A percentile compares a stretch with the other conserved stretches of the same genome.
phyloP scores from a whole-genome alignment of 2,888 invertebrate genomes.

The Pinctada fucata region DNA sequence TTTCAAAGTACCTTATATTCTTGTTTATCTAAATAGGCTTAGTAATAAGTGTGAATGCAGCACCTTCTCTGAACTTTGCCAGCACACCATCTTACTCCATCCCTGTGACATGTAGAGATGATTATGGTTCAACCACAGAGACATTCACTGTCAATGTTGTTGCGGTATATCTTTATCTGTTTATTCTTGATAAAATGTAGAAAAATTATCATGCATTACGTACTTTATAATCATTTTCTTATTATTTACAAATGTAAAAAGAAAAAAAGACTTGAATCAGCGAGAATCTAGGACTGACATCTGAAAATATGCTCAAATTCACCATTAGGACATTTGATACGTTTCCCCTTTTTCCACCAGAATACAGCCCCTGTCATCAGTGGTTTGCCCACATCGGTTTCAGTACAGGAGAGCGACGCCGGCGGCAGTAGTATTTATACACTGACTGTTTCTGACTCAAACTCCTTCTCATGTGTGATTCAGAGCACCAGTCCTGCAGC shows the following conservation, averaged over 20 bases:
- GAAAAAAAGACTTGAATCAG: no score
- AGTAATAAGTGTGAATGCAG: background rate
- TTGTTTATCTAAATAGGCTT: conserved; percentile 8
- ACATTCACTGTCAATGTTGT: conserved; percentile 29
- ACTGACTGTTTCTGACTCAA: conserved; percentile 29
- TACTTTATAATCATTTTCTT: no score
- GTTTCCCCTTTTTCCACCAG: background rate
- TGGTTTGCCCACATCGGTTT: conserved; percentile 21
- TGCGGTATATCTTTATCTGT: no score
- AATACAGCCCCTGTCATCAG: conserved; percentile 31
- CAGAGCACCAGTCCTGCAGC: background rate
- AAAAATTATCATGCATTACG: no score
- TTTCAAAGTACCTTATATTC: no score
- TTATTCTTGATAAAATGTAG: no score
- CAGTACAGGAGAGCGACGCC: conserved; percentile 21
- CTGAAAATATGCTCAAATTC: no score
- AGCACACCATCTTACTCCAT: conserved; percentile 18
- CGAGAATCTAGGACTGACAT: no score
- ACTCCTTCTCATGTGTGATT: conserved; percentile 23
- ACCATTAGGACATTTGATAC: no score
- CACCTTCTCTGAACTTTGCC: background rate
- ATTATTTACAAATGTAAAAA: no score
- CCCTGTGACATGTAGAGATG: conserved; percentile 28
- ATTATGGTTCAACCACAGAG: conserved; percentile 28
- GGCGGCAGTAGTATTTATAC: conserved; percentile 22